Base-by-base conservation (phyloP, 37 sponge, comb jelly and placozoan genomes). In the Agelas oroides region DNA sequence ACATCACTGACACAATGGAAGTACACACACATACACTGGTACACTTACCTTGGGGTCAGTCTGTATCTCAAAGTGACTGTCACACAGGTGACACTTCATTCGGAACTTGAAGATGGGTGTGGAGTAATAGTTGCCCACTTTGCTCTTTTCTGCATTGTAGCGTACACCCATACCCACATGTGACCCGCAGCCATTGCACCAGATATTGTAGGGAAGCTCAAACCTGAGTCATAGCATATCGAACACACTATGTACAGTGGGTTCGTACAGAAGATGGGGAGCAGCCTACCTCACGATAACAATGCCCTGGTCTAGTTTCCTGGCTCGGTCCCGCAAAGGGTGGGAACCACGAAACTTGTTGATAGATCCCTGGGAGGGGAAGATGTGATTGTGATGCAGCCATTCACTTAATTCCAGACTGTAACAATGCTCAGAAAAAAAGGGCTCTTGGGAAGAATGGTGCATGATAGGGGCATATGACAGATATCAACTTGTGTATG, bases 41-140 rank as follows among this genome's bases (percentile, higher is more conserved):
- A 46, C 46, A 68, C 85, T 34, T 25, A 91, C 95, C 95, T 99
- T 90, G 11, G 99, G 99, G 67, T 99, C 99, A 6, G 95, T 99
- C 59, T 95, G 87, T 70, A 99, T 97, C 69, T 99, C 99, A 87
- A 99, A 94, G 86, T 95, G 76, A 68, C 89, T 99, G 71, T 97
- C 97, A 82, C 99, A 99, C 35, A 97, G 87, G 76, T 96, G 97
- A 36, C 99, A 99, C 83, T 96, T 99, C 99, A 99, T 99, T n/a
- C 99, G 69, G 73, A 99, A 99, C 86, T 94, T 92, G 80, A 87
- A 99, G 40, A 99, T 99, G 18, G 97, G 95, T 0, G 99, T 99
- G 53, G 94, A 87, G 81, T 99, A 99, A 81, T 99, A 99, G 60
- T 79, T 82, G 8, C 99, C 99, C 31, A 95, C 94, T 31, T 70